Percentiles rank a stretch among this genome's conserved stretches.
Evolutionary conservation across 2,888 invertebrate genomes (phyloP).

Genomic region (Epirrita christyi): DNA sequence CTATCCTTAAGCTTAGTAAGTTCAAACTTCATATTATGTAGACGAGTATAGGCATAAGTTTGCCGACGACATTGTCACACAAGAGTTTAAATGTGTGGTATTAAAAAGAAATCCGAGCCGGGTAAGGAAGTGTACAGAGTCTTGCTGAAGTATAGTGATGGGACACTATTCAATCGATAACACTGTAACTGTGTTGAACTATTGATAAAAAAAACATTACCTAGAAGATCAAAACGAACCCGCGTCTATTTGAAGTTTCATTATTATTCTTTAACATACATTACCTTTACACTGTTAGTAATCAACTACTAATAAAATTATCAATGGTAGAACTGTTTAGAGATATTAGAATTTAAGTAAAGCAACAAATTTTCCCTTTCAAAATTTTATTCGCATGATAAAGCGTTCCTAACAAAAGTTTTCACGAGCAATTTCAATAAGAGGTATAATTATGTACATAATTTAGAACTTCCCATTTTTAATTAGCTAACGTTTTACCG

Average conservation of each 20-base stretch:
- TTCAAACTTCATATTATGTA: constrained; percentile 42
- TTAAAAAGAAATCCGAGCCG: constrained; percentile 80
- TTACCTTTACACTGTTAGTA: too few species aligned
- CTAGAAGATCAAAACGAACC: too few species aligned
- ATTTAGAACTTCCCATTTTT: constrained; percentile 43
- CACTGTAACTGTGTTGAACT: too few species aligned
- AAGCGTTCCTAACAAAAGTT: constrained; percentile 3
- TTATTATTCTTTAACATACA: too few species aligned
- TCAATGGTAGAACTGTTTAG: too few species aligned
- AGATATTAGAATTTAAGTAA: not conserved
- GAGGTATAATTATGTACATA: constrained; percentile 37
- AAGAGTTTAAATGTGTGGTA: constrained; percentile 78
- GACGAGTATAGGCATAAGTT: constrained; percentile 47
- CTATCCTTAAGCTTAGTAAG: constrained; percentile 13
- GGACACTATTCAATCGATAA: constrained; percentile 12
- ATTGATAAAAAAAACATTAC: too few species aligned
- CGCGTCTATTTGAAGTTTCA: too few species aligned
- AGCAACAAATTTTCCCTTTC: not conserved
- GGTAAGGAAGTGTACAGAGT: constrained; percentile 68
- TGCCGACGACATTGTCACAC: constrained; percentile 60
- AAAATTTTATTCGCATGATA: too few species aligned
- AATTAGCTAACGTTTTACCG: constrained; percentile 44
- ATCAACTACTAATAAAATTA: too few species aligned
- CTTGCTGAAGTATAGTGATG: constrained; percentile 56
- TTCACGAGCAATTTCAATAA: constrained; percentile 36